Evolutionary conservation across 53 echinoderm and acorn worm genomes (phyloP), one percentile per base, ranked within the genome.

Genomic region (Holothuria scabra): DNA sequence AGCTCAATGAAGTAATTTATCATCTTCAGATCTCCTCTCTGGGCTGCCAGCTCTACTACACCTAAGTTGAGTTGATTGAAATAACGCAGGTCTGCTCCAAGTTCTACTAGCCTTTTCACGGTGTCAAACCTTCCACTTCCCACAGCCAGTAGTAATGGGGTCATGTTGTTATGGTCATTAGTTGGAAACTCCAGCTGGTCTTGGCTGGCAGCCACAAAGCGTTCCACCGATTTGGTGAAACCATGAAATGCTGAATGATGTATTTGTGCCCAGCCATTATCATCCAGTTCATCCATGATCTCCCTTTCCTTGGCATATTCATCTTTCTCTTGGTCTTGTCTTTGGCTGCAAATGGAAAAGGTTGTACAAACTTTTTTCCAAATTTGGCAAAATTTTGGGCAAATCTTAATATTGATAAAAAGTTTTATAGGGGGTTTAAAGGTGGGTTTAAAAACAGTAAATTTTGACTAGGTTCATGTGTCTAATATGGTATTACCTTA

Each of bases 121-220:
- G 97, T 94, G 65, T 96, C 97, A 67, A 94, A 90, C 66, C 88
- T 91, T 21, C 94, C 92, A 56, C 88, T 96, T 18, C 90, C 97
- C n/a, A 96, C 97, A 32, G 97, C 94, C 69, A 96, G 71, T 28
- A 96, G 87, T 34, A 96, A 76, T 22, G 97, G 97, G 18, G 97
- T 96, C 92, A 96, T 90, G 52, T 92, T 94, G 0, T 84, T 90
- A 71, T 94, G 92, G 83, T 94, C 92, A 20, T 94, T 93, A 63
- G 97, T 96, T 2, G 97, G 97, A 74, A 94, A 94, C 80, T 96
- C 97, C 87, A 96, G 86, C 83, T 96, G 97, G 82, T 96, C 97
- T 75, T 92, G 92, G 74, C 92, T 92, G 88, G 97, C 97, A n/a
- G 88, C 87, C 9, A 96, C 92, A 86, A 96, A 96, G 38, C 94